A percentile compares a stretch with the other conserved stretches of the same genome.
Evolutionary conservation across 2,797 vertebrate species (phyloP).

Genomic region (Bovichtus diacanthus): DNA sequence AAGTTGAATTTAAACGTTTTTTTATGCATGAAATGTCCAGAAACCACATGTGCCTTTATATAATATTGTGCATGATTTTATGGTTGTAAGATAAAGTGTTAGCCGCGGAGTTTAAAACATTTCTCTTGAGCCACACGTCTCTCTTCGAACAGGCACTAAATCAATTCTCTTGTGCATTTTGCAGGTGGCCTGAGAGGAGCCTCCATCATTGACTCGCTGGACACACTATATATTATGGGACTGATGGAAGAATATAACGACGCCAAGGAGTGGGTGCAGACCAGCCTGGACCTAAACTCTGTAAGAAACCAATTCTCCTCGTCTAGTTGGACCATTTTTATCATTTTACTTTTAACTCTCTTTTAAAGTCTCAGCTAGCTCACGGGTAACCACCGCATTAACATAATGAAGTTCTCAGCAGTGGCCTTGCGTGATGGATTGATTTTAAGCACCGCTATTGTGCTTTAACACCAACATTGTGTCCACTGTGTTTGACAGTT

Average conservation of each 20-base stretch:
- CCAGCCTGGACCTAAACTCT: constrained; percentile 92
- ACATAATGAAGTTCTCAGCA: constrained; percentile 50
- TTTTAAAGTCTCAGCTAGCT: constrained; percentile 14
- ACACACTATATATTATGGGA: constrained; percentile 97
- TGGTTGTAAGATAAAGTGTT: background rate
- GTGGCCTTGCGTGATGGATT: constrained; percentile 31
- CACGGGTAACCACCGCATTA: constrained; percentile 4
- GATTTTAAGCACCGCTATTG: constrained; percentile 58
- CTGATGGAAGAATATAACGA: constrained; percentile 94
- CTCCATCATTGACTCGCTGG: constrained; percentile 94
- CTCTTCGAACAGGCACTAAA: background rate
- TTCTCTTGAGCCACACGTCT: background rate
- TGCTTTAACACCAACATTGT: constrained; percentile 37
- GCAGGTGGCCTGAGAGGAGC: constrained; percentile 95
- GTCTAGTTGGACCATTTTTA: background rate
- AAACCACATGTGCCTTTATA: background rate
- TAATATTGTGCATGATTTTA: background rate
- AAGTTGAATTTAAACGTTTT: background rate
- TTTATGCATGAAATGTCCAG: background rate
- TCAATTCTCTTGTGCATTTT: constrained; percentile 32
- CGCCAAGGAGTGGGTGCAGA: constrained; percentile 94
- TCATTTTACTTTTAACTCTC: background rate
- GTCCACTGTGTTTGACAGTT: constrained; percentile 50
- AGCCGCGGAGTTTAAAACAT: background rate
- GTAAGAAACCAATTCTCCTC: constrained; percentile 76